phyloP scores from a whole-genome alignment of 2,888 invertebrate genomes.

The Formica aserva region DNA sequence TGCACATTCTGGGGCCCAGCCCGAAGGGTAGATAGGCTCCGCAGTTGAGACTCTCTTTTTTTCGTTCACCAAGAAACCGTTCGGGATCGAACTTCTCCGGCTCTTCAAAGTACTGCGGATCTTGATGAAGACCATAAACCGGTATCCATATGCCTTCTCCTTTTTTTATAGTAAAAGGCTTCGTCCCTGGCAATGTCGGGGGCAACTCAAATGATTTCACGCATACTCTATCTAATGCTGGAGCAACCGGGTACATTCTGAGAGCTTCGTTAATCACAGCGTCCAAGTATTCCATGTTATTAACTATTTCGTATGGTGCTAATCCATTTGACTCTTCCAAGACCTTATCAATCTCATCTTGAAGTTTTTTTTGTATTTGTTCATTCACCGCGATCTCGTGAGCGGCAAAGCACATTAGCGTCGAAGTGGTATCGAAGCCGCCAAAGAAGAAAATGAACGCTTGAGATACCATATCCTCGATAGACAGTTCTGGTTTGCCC shows the following conservation, averaged over 20 bases:
- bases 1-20: slow-evolving; percentile 77
- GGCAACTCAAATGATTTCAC: slow-evolving; percentile 78
- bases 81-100: slow-evolving; percentile 85
- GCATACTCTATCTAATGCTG: slow-evolving; percentile 79
- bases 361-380: slow-evolving; percentile 85
- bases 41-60: background rate
- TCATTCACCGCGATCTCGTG: slow-evolving; percentile 81
- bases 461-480: slow-evolving; percentile 85
- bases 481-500: slow-evolving; percentile 58
- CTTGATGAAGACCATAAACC: slow-evolving; percentile 79
- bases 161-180: slow-evolving; percentile 77
- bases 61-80: slow-evolving; percentile 79
- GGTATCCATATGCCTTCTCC: slow-evolving; percentile 80
- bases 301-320: slow-evolving; percentile 84
- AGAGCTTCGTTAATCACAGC: slow-evolving; percentile 85
- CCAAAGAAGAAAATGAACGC: slow-evolving; percentile 78
- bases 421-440: slow-evolving; percentile 74
- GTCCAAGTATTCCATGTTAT: slow-evolving; percentile 87
- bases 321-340: slow-evolving; percentile 73
- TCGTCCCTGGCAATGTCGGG: slow-evolving; percentile 75
- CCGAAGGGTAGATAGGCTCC: slow-evolving; percentile 76
- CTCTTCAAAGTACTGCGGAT: slow-evolving; percentile 82
- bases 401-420: slow-evolving; percentile 73
- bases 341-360: slow-evolving; percentile 78
- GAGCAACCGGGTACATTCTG: slow-evolving; percentile 75